Evolutionary conservation across 2,113 vertebrate species (phyloP), one percentile per base, ranked within the genome.

Genomic region (Phainopepla nitens): DNA sequence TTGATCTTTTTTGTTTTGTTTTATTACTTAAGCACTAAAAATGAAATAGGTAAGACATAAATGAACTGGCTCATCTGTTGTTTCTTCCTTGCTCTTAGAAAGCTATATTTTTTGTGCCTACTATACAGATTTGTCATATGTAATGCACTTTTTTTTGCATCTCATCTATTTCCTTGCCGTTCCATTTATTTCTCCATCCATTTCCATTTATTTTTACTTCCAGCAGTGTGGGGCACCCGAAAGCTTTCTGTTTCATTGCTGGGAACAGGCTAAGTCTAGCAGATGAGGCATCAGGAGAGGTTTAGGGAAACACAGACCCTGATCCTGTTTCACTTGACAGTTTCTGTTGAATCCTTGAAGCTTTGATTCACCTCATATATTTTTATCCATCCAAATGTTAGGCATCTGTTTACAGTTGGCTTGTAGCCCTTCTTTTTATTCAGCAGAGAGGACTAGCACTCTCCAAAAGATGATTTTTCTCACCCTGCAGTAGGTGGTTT

Each of bases 1-100:
- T 87, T 96, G 90, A 94, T 95, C 65, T 81, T 90, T 84, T 70
- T 82, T 82, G 58, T 16, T 93, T 87, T 80, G 45, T 77, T 92
- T 90, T 90, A 90, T 93, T 93, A 83, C 79, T 93, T 83, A 81
- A 88, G 69, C 68, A 75, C 72, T 93, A 81, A 90, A 95, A 95
- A 83, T 93, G 54, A 92, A 94, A 90, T 88, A 90, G 44, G 60
- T 93, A 68, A 81, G 82, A 61, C 33, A 60, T 86, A 93, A 90
- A 90, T 81, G 56, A 96, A 76, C 68, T 7, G 14, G 13, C 72
- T 95, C 64, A 71, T 84, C 51, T 88, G 56, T 65, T 82, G 73
- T 73, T 90, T 94, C 57, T 84, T 76, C 47, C 70, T 60, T 83
- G 33, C 33, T 83, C 13, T 53, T 82, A 56, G 39, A 83, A 88